phyloP scores from a whole-genome alignment of 92 coral and sea anemone genomes.

The Zoanthus sociatus region DNA sequence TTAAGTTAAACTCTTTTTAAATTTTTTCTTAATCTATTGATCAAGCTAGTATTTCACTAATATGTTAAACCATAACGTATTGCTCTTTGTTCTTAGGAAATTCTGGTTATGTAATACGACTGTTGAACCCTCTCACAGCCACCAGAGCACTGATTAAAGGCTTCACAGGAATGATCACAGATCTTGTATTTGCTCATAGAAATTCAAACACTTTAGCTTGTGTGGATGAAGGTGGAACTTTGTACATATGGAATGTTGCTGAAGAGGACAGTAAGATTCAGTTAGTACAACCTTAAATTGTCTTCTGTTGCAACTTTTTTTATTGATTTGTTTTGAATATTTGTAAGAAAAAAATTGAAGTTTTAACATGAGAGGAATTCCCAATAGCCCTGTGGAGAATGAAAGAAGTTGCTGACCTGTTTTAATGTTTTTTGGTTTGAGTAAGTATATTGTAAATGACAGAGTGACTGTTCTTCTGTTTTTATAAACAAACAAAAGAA shows the following conservation, averaged over 20 bases:
- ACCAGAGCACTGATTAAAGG: constrained; percentile 91
- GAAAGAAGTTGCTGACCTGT: too few relatives aligned
- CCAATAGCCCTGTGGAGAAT: too few relatives aligned
- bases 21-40: too few relatives aligned
- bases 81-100: constrained; percentile 70
- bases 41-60: too few relatives aligned
- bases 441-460: too few relatives aligned
- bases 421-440: too few relatives aligned
- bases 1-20: too few relatives aligned
- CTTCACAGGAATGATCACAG: constrained; percentile 90
- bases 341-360: too few relatives aligned
- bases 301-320: neutral
- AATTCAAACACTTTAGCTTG: constrained; percentile 90
- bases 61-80: neutral
- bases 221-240: constrained; percentile 95
- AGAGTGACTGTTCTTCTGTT: too few relatives aligned
- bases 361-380: too few relatives aligned
- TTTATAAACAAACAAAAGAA: too few relatives aligned
- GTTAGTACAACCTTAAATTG: constrained; percentile 72
- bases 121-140: constrained; percentile 88
- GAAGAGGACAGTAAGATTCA: constrained; percentile 83
- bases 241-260: constrained; percentile 87
- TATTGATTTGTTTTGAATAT: too few relatives aligned
- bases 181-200: constrained; percentile 90
- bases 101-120: constrained; percentile 84